Percentiles rank a stretch among this genome's conserved stretches.
Evolutionary conservation across 2,113 vertebrate genomes (phyloP).

Genomic region (Ivindomyrus marchei): DNA sequence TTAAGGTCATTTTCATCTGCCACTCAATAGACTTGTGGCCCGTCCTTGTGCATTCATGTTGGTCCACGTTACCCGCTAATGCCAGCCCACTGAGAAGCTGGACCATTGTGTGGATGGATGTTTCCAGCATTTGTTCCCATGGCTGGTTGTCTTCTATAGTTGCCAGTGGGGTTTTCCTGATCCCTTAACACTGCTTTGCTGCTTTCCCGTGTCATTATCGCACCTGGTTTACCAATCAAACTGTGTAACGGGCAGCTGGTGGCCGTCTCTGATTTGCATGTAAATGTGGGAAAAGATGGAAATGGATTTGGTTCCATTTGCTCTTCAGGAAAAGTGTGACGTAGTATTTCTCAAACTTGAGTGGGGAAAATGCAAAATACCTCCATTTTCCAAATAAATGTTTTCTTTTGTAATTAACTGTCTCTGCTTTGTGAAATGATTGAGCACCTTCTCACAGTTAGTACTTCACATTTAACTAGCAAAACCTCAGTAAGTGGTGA

Average conservation of each 20-base stretch:
- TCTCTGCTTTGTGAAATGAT: conserved; percentile 9
- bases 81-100: not conserved
- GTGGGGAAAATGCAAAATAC: conserved; percentile 16
- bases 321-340: conserved; percentile 2
- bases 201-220: not conserved
- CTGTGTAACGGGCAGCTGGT: not conserved
- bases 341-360: conserved; percentile 14
- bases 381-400: conserved; percentile 35
- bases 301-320: not conserved
- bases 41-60: not conserved
- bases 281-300: not conserved
- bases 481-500: not conserved
- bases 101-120: not conserved
- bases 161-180: not conserved
- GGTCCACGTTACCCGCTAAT: not conserved
- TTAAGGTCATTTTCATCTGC: not conserved
- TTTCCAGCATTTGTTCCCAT: not conserved
- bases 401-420: conserved; percentile 15
- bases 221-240: not conserved
- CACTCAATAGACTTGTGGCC: not conserved
- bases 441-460: not conserved
- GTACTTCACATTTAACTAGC: not conserved
- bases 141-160: not conserved
- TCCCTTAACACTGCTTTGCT: not conserved
- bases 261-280: not conserved